phyloP scores from a whole-genome alignment of 2,797 vertebrate genomes.

The Mus minutoides region DNA sequence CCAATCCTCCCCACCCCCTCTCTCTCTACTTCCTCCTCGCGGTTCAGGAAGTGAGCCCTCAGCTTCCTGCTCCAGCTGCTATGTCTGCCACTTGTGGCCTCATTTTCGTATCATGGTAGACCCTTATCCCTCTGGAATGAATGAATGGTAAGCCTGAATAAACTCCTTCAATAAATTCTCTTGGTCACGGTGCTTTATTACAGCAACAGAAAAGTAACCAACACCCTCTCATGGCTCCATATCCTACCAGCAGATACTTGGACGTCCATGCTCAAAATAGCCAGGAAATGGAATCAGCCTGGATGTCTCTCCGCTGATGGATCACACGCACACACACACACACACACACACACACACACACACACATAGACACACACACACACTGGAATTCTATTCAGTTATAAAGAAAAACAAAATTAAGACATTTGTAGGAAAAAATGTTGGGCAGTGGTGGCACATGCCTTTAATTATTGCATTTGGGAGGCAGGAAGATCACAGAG shows the following conservation, averaged over 20 bases:
- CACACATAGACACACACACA: no score
- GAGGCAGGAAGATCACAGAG: background rate
- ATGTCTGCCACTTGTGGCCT: background rate
- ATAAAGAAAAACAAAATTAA: background rate
- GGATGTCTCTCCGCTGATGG: background rate
- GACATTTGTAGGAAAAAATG: background rate
- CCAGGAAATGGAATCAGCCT: background rate
- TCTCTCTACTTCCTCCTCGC: background rate
- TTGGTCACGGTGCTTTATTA: background rate
- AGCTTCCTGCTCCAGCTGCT: background rate
- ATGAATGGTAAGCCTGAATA: background rate
- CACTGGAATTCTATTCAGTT: background rate
- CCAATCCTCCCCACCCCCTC: background rate
- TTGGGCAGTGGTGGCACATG: background rate
- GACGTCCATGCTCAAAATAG: no score
- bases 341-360: no score
- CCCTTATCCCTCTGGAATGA: background rate
- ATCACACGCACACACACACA: background rate
- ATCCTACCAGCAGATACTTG: background rate
- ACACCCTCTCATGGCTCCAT: no score
- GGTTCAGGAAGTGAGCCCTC: background rate
- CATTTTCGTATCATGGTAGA: background rate
- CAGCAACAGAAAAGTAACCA: background rate
- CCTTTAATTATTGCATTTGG: background rate
- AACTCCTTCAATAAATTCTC: no score